Evolutionary conservation across 2,888 invertebrate species (phyloP).

Genomic region (Standfussiana lucernea): DNA sequence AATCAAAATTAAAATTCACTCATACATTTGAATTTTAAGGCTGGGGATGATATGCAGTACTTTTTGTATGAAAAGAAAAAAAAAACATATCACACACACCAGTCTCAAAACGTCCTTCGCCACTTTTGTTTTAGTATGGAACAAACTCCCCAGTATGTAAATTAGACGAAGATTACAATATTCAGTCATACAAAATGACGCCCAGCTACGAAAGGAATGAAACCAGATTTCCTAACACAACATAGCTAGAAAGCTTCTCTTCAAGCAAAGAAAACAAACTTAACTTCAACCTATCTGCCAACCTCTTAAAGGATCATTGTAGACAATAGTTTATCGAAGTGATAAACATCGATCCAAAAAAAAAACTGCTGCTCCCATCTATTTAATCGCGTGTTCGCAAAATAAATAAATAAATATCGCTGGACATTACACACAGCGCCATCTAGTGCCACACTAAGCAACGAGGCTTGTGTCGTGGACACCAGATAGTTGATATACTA

Average conservation of each 20-base stretch:
- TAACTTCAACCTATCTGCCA: background rate
- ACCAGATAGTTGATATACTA: too few species aligned
- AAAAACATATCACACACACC: fast-evolving
- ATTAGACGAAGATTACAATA: background rate
- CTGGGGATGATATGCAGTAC: background rate
- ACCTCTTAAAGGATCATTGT: background rate
- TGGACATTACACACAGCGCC: too few species aligned
- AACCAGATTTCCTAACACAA: background rate
- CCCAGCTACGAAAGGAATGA: background rate
- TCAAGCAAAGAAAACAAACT: background rate
- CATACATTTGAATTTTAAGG: background rate
- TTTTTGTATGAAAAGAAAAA: background rate
- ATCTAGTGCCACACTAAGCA: too few species aligned
- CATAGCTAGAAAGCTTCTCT: background rate
- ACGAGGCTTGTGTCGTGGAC: too few species aligned
- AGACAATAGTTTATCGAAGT: background rate
- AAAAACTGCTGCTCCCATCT: background rate
- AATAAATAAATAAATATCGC: too few species aligned
- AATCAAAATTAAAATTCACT: background rate
- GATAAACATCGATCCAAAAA: background rate
- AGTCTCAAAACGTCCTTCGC: too few species aligned
- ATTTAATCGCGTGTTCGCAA: background rate
- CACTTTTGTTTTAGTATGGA: background rate
- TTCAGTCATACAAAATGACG: background rate
- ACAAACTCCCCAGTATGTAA: background rate